Base-by-base conservation (phyloP, 2,888 invertebrate species). In the Epicampocera succincta region DNA sequence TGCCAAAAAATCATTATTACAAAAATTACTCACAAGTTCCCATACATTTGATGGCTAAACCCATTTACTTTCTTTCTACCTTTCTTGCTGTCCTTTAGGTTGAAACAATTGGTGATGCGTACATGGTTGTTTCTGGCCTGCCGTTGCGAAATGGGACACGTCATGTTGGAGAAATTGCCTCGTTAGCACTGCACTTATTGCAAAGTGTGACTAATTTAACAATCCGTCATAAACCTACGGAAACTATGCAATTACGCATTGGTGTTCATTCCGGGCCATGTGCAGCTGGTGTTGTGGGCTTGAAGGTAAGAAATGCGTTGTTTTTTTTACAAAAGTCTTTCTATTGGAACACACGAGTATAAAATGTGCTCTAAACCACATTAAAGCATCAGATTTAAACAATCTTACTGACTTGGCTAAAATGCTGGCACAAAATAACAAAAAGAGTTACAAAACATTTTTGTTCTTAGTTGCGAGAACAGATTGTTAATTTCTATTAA, bases 61-160 rank as follows among this genome's bases (percentile, higher is more conserved):
- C n/a, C 2, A 15, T 9, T 42, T 13, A 48, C 19, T 42, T 42
- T 1, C 5, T 44, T 42, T 63, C 17, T 11, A 42, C 19, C 25
- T 25, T 63, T 33, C 29, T 71, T 60, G 13, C 40, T 42, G 46
- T 11, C 9, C 11, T 61, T 56, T 15, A 90, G 89, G 96, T 97
- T 80, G 96, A 96, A 88, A 96, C 96, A 0, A 95, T 96, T 86
- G 96, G 96, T 0, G 96, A 96, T 87, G 96, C 96, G 0, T 96
- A 96, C 88, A 94, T 94, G 96, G 96, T 96, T 33, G 95, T 95
- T 0, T 95, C 95, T 12, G 96, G 96, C 0, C 90, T 96, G 0
- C 96, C 96, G 0, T 92, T 95, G 63, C 91, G 95, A 61, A 95
- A 94, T 88, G 94, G 94, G 0, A 93, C 95, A 66, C 91, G 93